phyloP scores from a whole-genome alignment of 1,140 invertebrate species.

The Leptinotarsa undecemlineata region DNA sequence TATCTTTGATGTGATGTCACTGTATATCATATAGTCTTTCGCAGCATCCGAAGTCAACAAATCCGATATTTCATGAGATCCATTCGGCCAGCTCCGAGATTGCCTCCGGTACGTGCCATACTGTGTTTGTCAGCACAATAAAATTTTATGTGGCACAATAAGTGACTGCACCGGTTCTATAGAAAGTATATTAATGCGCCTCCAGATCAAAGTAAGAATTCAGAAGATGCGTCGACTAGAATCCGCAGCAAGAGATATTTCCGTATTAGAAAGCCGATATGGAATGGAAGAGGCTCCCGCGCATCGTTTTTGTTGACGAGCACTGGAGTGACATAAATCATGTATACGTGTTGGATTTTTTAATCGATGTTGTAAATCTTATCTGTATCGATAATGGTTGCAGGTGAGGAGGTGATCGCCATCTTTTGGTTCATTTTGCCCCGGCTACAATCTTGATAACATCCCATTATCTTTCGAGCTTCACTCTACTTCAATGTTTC shows the following conservation, averaged over 20 bases:
- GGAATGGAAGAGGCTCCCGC: conserved; percentile 13
- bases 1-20: no score
- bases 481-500: no score
- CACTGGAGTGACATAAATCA: conserved; percentile 23
- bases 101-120: conserved; percentile 18
- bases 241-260: conserved; percentile 23
- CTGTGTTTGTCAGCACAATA: conserved; percentile 26
- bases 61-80: background rate
- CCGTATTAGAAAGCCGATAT: conserved; percentile 26
- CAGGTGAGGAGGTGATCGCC: background rate
- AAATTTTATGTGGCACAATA: conserved; percentile 30
- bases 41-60: no score
- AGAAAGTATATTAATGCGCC: conserved; percentile 29
- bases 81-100: conserved; percentile 1
- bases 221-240: conserved; percentile 21
- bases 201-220: conserved; percentile 30
- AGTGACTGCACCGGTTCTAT: conserved; percentile 22
- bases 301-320: conserved; percentile 14
- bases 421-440: no score
- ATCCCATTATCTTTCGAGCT: no score
- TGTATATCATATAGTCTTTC: no score
- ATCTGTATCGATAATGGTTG: background rate
- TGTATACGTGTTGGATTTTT: conserved; percentile 21
- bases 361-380: background rate
- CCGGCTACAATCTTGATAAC: no score